Evolutionary conservation across 92 coral and sea anemone species (phyloP).

Genomic region (Montipora capitata): DNA sequence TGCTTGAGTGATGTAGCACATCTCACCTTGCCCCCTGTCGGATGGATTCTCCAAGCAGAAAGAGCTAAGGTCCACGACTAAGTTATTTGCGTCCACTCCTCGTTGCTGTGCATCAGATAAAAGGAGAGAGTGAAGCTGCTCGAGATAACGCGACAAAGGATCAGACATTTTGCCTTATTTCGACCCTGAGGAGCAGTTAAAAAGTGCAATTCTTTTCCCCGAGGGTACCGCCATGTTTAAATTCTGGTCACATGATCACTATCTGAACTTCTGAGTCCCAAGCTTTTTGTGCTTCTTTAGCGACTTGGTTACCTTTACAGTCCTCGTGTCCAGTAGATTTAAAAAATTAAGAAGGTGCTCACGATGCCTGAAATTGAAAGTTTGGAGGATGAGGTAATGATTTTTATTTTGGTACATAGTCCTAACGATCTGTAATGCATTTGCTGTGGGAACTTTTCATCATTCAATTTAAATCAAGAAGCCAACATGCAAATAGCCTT

Average conservation of each 20-base stretch:
- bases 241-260: background rate
- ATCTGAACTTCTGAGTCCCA: background rate
- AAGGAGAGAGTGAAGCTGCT: slow-evolving; percentile 79
- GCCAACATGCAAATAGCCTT: too few species aligned
- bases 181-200: background rate
- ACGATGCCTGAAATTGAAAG: slow-evolving; percentile 70
- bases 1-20: background rate
- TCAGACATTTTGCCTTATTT: slow-evolving; percentile 76
- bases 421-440: background rate
- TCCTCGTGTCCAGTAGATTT: slow-evolving; percentile 5
- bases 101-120: slow-evolving; percentile 76
- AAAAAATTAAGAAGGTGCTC: background rate
- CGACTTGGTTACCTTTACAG: slow-evolving; percentile 34
- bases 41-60: slow-evolving; percentile 83
- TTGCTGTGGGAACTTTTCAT: background rate
- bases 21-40: slow-evolving; percentile 85
- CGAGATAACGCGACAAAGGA: slow-evolving; percentile 67
- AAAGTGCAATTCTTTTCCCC: background rate
- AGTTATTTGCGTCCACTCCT: slow-evolving; percentile 84
- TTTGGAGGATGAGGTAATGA: slow-evolving; percentile 54
- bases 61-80: slow-evolving; percentile 79
- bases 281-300: background rate
- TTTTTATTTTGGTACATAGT: background rate
- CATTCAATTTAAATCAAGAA: background rate
- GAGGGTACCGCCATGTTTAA: slow-evolving; percentile 1